Conservation (phyloP, 2,113 vertebrate species). For the Entelurus aequoreus region DNA sequence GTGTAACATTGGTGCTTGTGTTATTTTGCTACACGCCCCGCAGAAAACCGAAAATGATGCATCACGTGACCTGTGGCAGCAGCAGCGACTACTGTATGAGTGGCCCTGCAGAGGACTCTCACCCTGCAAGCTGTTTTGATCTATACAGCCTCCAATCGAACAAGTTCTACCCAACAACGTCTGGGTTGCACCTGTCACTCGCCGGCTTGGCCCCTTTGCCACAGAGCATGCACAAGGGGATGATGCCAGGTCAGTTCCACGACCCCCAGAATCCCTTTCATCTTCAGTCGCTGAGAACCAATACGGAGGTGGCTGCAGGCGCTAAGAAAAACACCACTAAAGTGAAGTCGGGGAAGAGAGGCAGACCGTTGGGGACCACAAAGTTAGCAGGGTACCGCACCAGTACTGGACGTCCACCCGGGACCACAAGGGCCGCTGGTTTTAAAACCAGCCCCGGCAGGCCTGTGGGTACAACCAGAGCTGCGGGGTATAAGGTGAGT, state of each 20-base stretch:
- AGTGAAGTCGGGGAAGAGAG: slow-evolving; percentile 88
- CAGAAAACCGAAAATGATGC: slow-evolving; percentile 90
- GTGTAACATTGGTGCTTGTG: neutral
- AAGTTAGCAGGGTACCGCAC: slow-evolving; percentile 96
- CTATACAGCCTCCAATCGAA: slow-evolving; percentile 84
- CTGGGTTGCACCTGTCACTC: slow-evolving; percentile 73
- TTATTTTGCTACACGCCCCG: slow-evolving; percentile 41
- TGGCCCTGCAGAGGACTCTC: slow-evolving; percentile 83
- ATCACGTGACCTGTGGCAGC: slow-evolving; percentile 80
- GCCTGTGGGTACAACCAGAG: slow-evolving; percentile 96
- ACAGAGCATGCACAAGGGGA: slow-evolving; percentile 80
- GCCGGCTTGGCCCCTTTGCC: slow-evolving; percentile 69
- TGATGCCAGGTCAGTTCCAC: slow-evolving; percentile 85
- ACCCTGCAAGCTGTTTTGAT: slow-evolving; percentile 86
- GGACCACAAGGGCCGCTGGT: slow-evolving; percentile 95
- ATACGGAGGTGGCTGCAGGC: slow-evolving; percentile 77
- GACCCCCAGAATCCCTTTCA: slow-evolving; percentile 81
- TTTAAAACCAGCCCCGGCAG: slow-evolving; percentile 98
- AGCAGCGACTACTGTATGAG: slow-evolving; percentile 86
- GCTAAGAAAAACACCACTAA: slow-evolving; percentile 94
- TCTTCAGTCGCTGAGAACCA: slow-evolving; percentile 77
- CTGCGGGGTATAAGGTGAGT: slow-evolving; percentile 97
- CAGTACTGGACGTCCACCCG: slow-evolving; percentile 93
- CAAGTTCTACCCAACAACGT: slow-evolving; percentile 83
- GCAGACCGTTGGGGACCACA: slow-evolving; percentile 93